A percentile compares a stretch with the other conserved stretches of the same genome.
Conservation (phyloP, 2,888 invertebrate species). For the Pelosia muscerda region DNA sequence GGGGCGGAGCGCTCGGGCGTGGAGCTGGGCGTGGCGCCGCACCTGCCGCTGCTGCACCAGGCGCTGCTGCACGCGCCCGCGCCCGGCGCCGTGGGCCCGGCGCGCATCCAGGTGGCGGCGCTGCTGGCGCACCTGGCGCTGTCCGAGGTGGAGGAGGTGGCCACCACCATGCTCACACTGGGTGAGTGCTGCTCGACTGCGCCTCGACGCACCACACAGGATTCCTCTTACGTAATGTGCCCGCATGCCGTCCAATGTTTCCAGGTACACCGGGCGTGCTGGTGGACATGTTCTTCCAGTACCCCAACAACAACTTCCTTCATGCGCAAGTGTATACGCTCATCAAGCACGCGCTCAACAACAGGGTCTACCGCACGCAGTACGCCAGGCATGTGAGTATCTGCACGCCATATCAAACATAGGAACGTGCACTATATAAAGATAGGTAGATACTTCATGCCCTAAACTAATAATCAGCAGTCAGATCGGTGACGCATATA, state of each 20-base stretch:
- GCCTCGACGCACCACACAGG: too few species aligned
- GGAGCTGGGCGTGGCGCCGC: conserved; percentile 78
- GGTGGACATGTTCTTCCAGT: conserved; percentile 95
- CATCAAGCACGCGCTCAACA: conserved; percentile 89
- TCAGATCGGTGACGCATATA: too few species aligned
- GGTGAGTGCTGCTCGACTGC: neutral
- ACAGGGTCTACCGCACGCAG: conserved; percentile 62
- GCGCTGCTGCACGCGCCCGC: conserved; percentile 66
- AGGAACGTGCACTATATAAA: too few species aligned
- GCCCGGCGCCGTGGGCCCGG: conserved; percentile 86
- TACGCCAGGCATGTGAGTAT: conserved; percentile 65
- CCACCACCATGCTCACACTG: conserved; percentile 88
- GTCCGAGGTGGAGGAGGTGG: conserved; percentile 90
- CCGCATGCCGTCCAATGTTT: neutral
- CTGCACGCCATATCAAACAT: conserved; percentile 21
- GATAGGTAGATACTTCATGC: too few species aligned
- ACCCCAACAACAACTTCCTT: conserved; percentile 97
- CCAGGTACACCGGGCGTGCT: conserved; percentile 88
- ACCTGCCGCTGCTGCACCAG: conserved; percentile 81
- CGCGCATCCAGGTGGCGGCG: conserved; percentile 92
- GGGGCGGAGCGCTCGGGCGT: conserved; percentile 58
- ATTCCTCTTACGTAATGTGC: too few species aligned
- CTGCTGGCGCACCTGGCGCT: conserved; percentile 92
- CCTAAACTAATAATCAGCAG: too few species aligned
- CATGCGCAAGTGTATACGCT: conserved; percentile 96